These are phyloP conservation scores for Microplitis demolitor DNA, from an alignment of 1,140 invertebrate genomes.

Conservation along the genomic window DNA sequence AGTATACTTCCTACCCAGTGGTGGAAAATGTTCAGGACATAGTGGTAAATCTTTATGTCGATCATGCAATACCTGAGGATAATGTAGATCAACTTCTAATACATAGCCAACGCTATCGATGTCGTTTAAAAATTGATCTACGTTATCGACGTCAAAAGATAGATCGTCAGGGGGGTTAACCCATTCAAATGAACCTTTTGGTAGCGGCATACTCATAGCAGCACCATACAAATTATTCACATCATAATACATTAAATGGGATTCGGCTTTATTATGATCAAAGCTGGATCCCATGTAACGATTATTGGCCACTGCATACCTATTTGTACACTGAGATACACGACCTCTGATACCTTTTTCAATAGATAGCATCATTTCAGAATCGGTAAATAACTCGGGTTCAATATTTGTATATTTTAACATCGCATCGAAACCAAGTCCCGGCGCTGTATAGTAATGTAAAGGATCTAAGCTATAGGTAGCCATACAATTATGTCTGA, in stretches of 20 bases:
- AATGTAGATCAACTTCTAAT: too few relatives aligned
- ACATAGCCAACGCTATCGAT: too few relatives aligned
- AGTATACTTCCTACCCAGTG: too few relatives aligned
- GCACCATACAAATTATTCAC: constrained; percentile 65
- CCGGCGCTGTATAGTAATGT: constrained; percentile 51
- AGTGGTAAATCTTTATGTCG: too few relatives aligned
- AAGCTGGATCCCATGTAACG: constrained; percentile 49
- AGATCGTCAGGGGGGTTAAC: constrained; percentile 1
- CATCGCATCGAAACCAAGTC: constrained; percentile 48
- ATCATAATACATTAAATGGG: constrained; percentile 60
- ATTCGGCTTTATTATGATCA: constrained; percentile 45
- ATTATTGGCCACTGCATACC: constrained; percentile 59
- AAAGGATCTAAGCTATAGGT: constrained; percentile 46
- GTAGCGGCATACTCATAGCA: constrained; percentile 57
- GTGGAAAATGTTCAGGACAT: too few relatives aligned
- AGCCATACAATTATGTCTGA: constrained; percentile 38
- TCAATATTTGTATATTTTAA: constrained; percentile 49
- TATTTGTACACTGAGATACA: constrained; percentile 47
- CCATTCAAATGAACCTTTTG: constrained; percentile 58
- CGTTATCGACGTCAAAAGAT: too few relatives aligned
- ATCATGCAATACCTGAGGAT: too few relatives aligned
- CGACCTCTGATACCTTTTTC: constrained; percentile 53
- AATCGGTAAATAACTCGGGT: constrained; percentile 59
- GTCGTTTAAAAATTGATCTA: too few relatives aligned
- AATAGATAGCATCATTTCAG: constrained; percentile 56